phyloP scores from a whole-genome alignment of 1,140 invertebrate species.

The Adelges cooleyi region DNA sequence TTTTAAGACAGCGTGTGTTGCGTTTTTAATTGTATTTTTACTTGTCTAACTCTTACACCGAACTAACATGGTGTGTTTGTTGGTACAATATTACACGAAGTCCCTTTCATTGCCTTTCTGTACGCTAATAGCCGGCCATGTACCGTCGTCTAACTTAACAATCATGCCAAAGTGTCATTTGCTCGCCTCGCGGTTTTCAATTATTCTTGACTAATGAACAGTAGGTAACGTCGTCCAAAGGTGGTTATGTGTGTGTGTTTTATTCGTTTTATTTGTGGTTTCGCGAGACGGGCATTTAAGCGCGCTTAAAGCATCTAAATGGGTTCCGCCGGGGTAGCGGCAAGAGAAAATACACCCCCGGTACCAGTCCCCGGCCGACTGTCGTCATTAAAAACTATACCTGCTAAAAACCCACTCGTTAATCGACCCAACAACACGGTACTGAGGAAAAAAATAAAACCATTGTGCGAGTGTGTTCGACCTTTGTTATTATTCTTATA shows the following conservation, averaged over 20 bases:
- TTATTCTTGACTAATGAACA: not conserved
- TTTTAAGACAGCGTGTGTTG: too few species aligned
- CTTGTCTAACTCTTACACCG: too few species aligned
- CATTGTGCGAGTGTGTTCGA: too few species aligned
- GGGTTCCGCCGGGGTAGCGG: not conserved
- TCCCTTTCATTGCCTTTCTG: too few species aligned
- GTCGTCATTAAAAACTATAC: constrained; percentile 3
- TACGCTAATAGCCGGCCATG: too few species aligned
- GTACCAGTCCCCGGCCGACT: not conserved
- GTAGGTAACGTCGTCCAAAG: not conserved
- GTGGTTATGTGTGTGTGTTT: not conserved
- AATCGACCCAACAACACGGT: constrained; percentile 14
- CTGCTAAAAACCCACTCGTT: constrained; percentile 16
- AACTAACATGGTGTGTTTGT: too few species aligned
- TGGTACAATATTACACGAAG: too few species aligned
- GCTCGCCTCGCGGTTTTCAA: not conserved
- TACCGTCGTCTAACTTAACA: too few species aligned
- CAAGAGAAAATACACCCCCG: not conserved
- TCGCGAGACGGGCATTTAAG: not conserved
- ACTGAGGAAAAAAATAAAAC: too few species aligned
- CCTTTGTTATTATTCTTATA: too few species aligned
- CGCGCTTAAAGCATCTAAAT: not conserved
- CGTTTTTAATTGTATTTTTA: too few species aligned
- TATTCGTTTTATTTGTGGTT: not conserved
- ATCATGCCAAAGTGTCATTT: constrained; percentile 1